Base-by-base conservation (phyloP, 64 coral and sea anemone genomes). In the Acropora tenuis region DNA sequence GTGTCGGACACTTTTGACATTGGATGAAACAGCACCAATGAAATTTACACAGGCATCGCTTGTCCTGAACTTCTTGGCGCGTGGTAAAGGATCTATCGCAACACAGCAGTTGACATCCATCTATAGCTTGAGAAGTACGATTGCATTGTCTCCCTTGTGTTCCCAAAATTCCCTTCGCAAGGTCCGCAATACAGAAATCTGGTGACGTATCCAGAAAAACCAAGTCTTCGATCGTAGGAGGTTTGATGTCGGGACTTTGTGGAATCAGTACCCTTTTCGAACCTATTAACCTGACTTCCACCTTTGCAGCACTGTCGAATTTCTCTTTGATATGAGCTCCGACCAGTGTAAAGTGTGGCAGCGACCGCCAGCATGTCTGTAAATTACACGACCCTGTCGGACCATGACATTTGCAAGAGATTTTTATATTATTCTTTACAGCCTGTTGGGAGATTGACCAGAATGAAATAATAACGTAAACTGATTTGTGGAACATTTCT, bases 231-330 rank as follows among this genome's bases (percentile, higher is more conserved):
- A 50, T 80, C 6, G 93, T 98, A 59, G 84, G 69, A 1, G 97
- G 97, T 75, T 96, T 99, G 71, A 74, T 96, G 45, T 93, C 87
- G 0, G 1, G 69, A 59, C 89, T 90, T 68, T 52, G 74, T 15
- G 89, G 94, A 19, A 94, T 61, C 13, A 99, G 91, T 30, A 92
- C 84, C 6, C 59, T 80, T 45, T 72, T 90, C 6, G 91, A 86
- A 6, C 97, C 94, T 1, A 95, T 89, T 7, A 79, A 19, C 18
- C 76, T 90, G 40, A 77, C 73, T 44, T 87, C 78, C 3, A 94
- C 97, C 48, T 96, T 88, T 11, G 94, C 94, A 0, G 97, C 97
- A 5, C 97, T 92, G 85, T 99, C 94, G 71, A 99, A 99, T 89
- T 99, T 99, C 49, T 99, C 91, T 85, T 99, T 99, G 12, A 96